phyloP scores from a whole-genome alignment of 2,888 invertebrate genomes.

The Macrosoma leucophasiata region DNA sequence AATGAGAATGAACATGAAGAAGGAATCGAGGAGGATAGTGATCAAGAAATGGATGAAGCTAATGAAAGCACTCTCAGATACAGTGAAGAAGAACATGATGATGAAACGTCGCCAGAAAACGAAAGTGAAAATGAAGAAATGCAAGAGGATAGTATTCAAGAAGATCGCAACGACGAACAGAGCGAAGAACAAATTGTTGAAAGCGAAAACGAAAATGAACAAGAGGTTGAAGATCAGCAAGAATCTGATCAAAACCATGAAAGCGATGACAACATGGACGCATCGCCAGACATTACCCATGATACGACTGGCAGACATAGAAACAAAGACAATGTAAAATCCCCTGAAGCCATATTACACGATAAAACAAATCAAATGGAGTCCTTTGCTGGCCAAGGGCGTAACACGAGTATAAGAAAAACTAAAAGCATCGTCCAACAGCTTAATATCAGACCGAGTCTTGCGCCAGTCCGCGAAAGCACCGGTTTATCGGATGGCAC shows the following conservation, averaged over 20 bases:
- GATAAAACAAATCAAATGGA: constrained; percentile 33
- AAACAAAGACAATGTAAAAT: constrained; percentile 32
- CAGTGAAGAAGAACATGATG: too few species aligned
- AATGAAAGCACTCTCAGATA: too few species aligned
- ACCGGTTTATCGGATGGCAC: constrained; percentile 40
- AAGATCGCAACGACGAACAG: constrained; percentile 14
- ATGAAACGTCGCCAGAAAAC: too few species aligned
- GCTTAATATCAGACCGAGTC: constrained; percentile 34
- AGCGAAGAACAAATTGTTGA: constrained; percentile 14
- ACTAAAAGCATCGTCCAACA: constrained; percentile 40
- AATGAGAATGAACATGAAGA: constrained; percentile 16
- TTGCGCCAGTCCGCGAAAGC: constrained; percentile 41
- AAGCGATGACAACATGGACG: constrained; percentile 2
- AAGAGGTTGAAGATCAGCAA: constrained; percentile 1
- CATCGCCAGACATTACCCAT: constrained; percentile 34
- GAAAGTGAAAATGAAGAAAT: constrained; percentile 20
- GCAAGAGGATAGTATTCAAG: background rate
- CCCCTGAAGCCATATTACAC: constrained; percentile 47
- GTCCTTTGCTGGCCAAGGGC: constrained; percentile 36
- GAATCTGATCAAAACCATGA: constrained; percentile 1
- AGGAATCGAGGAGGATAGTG: constrained; percentile 17
- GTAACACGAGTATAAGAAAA: constrained; percentile 41
- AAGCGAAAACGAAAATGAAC: background rate
- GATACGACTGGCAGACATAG: constrained; percentile 40
- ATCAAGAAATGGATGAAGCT: too few species aligned